Percentiles rank a stretch among this genome's conserved stretches.
Conservation (phyloP, 1,140 invertebrate species). For the Drosophila baimaii region DNA sequence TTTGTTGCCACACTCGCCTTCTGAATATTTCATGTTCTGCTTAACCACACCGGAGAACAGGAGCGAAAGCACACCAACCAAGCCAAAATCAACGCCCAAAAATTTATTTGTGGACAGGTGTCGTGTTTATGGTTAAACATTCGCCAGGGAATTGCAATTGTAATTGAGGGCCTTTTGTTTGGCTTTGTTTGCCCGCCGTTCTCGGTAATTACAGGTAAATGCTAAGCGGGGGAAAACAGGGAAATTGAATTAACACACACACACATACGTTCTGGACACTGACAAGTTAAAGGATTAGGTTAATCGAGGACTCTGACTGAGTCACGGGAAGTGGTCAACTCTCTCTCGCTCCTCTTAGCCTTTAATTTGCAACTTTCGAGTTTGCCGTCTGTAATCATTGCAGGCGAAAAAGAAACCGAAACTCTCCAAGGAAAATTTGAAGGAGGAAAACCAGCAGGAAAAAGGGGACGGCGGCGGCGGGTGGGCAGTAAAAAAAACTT, state of each 20-base stretch:
- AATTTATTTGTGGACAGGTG: constrained; percentile 52
- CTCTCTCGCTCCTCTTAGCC: constrained; percentile 17
- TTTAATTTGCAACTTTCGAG: constrained; percentile 72
- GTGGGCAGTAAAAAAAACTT: constrained; percentile 52
- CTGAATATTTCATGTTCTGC: constrained; percentile 46
- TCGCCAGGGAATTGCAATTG: constrained; percentile 47
- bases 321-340: constrained; percentile 22
- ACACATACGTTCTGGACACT: neutral
- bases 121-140: constrained; percentile 52
- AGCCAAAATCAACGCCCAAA: constrained; percentile 32
- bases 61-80: no score
- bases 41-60: constrained; percentile 21
- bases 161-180: constrained; percentile 43
- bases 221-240: neutral
- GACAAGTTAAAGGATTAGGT: constrained; percentile 29
- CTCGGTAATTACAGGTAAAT: constrained; percentile 20
- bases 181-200: constrained; percentile 9
- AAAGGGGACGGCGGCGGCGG: neutral
- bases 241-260: constrained; percentile 29
- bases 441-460: neutral
- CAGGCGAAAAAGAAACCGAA: constrained; percentile 41
- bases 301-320: constrained; percentile 12
- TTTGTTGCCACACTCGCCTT: constrained; percentile 31
- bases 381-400: constrained; percentile 66
- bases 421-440: constrained; percentile 17